These are phyloP conservation scores for Sceliomorpha sp. DNA, from an alignment of 2,888 invertebrate species.

Conservation along the genomic window DNA sequence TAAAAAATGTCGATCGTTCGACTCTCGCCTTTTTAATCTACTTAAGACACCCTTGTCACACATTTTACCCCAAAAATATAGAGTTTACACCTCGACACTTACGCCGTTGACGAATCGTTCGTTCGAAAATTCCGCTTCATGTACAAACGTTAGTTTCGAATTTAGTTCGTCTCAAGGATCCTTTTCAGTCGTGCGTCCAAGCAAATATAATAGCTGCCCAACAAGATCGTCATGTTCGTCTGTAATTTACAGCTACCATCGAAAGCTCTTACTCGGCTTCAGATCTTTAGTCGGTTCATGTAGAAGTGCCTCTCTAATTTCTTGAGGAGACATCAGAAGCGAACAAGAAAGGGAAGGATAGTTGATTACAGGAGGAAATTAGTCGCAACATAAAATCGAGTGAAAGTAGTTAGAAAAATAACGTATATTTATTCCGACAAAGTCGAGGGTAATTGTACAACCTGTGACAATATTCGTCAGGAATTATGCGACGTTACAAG, in stretches of 20 bases:
- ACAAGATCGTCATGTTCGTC: constrained; percentile 15
- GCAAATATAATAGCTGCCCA: constrained; percentile 19
- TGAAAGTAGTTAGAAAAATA: too few species aligned
- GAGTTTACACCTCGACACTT: too few species aligned
- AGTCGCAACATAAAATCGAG: not conserved
- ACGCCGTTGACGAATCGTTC: too few species aligned
- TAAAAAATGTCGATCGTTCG: too few species aligned
- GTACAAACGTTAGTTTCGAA: constrained; percentile 8
- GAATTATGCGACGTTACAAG: too few species aligned
- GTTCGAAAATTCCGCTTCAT: not conserved
- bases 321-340: constrained; percentile 16
- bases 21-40: too few species aligned
- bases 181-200: constrained; percentile 16
- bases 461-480: too few species aligned
- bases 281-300: constrained; percentile 15
- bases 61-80: too few species aligned
- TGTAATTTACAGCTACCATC: constrained; percentile 17
- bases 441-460: too few species aligned
- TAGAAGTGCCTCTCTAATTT: constrained; percentile 15
- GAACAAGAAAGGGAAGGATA: constrained; percentile 2
- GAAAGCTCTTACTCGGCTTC: constrained; percentile 16
- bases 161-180: constrained; percentile 14
- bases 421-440: too few species aligned
- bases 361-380: constrained; percentile 3
- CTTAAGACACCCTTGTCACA: too few species aligned